Conservation (phyloP, 1,140 invertebrate species). For the Mizuhopecten yessoensis region DNA sequence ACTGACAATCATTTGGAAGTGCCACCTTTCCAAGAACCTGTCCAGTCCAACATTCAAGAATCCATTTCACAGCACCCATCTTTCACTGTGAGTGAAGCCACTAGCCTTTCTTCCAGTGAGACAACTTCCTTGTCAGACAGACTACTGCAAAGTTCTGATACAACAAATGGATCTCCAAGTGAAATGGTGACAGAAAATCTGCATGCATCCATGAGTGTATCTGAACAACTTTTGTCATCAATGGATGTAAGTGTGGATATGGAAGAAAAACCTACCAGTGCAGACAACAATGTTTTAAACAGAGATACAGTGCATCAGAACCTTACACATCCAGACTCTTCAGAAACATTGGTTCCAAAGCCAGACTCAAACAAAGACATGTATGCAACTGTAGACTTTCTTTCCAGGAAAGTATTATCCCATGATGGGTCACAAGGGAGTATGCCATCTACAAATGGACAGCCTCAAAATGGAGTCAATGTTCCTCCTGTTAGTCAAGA, state of each 20-base stretch:
- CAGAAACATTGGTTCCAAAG: slow-evolving; percentile 45
- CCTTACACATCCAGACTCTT: not conserved
- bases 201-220: not conserved
- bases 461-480: not conserved
- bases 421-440: slow-evolving; percentile 44
- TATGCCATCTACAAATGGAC: not conserved
- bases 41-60: not conserved
- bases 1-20: not conserved
- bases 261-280: not conserved
- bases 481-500: not conserved
- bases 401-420: slow-evolving; percentile 73
- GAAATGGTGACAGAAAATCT: not conserved
- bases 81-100: slow-evolving; percentile 25
- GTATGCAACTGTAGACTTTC: slow-evolving; percentile 67
- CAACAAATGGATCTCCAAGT: not conserved
- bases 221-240: slow-evolving; percentile 14
- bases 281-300: not conserved
- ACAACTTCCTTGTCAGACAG: not conserved
- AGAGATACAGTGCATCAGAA: not conserved
- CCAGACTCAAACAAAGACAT: slow-evolving; percentile 55
- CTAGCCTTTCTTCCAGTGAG: not conserved
- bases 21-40: not conserved
- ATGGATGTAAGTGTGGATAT: not conserved
- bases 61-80: slow-evolving; percentile 15
- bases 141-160: not conserved